Evolutionary conservation across 2,113 vertebrate species (phyloP).

Genomic region (Bufo gargarizans): DNA sequence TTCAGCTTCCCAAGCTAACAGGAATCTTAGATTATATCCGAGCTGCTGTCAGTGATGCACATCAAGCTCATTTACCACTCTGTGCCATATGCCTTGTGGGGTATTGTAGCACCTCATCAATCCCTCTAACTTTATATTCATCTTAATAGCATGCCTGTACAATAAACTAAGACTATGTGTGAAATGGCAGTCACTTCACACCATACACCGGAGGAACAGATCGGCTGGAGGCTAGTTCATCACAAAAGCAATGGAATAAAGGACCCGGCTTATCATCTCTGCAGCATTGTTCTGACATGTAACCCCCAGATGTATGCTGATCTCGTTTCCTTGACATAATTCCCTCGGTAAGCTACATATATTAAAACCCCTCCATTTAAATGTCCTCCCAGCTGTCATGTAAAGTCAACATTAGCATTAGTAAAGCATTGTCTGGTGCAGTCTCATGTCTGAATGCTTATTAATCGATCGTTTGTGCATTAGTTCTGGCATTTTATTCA

Average conservation of each 20-base stretch:
- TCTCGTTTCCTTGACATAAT: slow-evolving; percentile 13
- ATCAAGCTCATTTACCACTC: background rate
- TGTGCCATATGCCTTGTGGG: background rate
- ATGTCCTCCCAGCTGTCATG: slow-evolving; percentile 27
- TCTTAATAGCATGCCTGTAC: background rate
- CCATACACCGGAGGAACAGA: background rate
- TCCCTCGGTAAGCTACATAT: slow-evolving; percentile 16
- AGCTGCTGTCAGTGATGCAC: background rate
- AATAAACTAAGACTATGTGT: background rate
- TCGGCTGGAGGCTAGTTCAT: slow-evolving; percentile 14
- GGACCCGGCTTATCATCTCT: background rate
- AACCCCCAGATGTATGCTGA: slow-evolving; percentile 23
- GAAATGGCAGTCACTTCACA: background rate
- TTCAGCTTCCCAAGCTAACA: background rate
- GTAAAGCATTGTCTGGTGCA: slow-evolving; percentile 11
- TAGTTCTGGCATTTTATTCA: background rate
- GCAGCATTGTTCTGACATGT: background rate
- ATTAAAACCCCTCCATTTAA: slow-evolving; percentile 2
- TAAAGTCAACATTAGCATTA: slow-evolving; percentile 27
- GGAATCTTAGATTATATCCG: background rate
- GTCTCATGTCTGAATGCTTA: background rate
- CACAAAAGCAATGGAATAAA: background rate
- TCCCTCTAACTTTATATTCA: background rate
- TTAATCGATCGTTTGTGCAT: background rate
- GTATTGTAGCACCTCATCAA: background rate